Base-by-base conservation (phyloP, 2,888 invertebrate species). In the Criorhina ranunculi region DNA sequence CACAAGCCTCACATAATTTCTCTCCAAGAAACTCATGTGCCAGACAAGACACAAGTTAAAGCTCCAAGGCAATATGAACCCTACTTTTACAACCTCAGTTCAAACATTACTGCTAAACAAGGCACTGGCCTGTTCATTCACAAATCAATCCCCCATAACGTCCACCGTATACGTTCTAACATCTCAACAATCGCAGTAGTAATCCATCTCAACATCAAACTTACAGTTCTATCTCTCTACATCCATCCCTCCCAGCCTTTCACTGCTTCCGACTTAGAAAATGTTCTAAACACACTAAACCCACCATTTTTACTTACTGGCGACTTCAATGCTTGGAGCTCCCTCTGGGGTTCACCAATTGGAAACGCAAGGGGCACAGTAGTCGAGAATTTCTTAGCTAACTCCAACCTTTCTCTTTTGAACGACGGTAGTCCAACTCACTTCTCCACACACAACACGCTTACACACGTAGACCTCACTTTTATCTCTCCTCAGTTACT, bases 341-440 rank as follows among this genome's bases (percentile, higher is more conserved):
- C 64, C 15, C 17, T 64, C 29, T 79, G 75, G 67, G 83, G 83
- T 40, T 75, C 75, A 8, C 33, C 35, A 11, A 7, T 17, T 15
- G 31, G 11, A 17, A 78, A 66, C 29, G 31, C 62, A 33, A 40
- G 80, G 46, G 76, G 80, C 0, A 35, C 40, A 35, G 44, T 24
- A 11, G 31, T 75, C 1, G 73, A 86, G 53, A 57, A 29, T 8
- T 64, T 67, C 17, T 15, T 81, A 5, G 7, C 60, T 0, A 37
- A 15, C 24, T 70, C 76, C 11, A 40, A 81, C 17, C 42, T 81
- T 19, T 44, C 46, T 4, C 44, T 81, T 2, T 17, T 80, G 9
- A 83, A 80, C 33, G 70, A 83, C 46, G 83, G 70, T n/a, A 49
- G 55, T 0, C 79, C 80, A 0, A 78, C 77, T 0, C 83, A 81